phyloP scores from a whole-genome alignment of 2,888 invertebrate genomes.

The Tipula helvola region DNA sequence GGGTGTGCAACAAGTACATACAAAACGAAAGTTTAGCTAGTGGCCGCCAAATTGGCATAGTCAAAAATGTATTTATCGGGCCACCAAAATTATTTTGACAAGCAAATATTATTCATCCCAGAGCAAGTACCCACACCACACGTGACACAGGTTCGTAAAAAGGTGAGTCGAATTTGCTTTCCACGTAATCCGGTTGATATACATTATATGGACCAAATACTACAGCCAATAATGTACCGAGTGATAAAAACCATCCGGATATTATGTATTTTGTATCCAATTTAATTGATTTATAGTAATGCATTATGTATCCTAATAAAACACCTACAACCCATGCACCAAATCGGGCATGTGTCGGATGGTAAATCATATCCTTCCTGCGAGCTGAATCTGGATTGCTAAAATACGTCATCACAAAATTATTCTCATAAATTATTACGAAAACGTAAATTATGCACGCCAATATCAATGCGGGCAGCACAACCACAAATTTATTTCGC shows the following conservation, averaged over 20 bases:
- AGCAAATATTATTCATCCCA: slow-evolving; percentile 28
- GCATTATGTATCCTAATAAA: slow-evolving; percentile 31
- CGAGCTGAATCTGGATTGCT: background rate
- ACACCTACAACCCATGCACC: slow-evolving; percentile 35
- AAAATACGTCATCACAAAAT: background rate
- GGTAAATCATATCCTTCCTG: slow-evolving; percentile 23
- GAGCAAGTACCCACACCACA: slow-evolving; percentile 25
- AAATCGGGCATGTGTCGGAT: slow-evolving; percentile 32
- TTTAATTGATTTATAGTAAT: slow-evolving; percentile 11
- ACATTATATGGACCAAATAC: slow-evolving; percentile 23
- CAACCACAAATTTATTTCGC: background rate
- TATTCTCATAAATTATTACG: background rate
- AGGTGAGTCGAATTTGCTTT: slow-evolving; percentile 26
- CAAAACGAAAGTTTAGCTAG: slow-evolving; percentile 17
- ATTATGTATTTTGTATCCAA: background rate
- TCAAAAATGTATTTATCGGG: slow-evolving; percentile 17
- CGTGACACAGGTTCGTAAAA: slow-evolving; percentile 25
- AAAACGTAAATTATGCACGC: background rate
- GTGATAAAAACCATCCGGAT: slow-evolving; percentile 28
- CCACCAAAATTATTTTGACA: slow-evolving; percentile 26
- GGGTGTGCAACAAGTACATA: slow-evolving; percentile 18
- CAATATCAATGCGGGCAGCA: background rate
- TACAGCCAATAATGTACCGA: slow-evolving; percentile 26
- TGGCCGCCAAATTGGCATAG: slow-evolving; percentile 18
- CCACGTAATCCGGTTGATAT: slow-evolving; percentile 23